Conservation (phyloP, 1,140 invertebrate species). For the Ceratosolen fusciceps region DNA sequence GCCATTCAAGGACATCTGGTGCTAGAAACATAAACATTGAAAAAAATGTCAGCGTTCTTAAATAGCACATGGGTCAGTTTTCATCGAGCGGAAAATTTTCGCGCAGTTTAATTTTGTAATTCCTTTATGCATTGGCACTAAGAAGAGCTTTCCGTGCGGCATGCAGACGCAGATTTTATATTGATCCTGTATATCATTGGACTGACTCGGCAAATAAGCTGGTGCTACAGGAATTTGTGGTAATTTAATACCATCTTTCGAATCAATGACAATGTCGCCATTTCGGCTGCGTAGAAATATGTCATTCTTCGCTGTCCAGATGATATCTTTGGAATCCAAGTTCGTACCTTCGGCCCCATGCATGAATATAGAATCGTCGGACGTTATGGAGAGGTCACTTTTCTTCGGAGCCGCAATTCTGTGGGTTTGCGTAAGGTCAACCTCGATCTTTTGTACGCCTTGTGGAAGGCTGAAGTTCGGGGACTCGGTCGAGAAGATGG, state of each 20-base stretch:
- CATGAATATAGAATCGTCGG: constrained; percentile 73
- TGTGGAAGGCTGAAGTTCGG: constrained; percentile 81
- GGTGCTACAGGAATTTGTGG: constrained; percentile 80
- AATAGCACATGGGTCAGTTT: constrained; percentile 81
- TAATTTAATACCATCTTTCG: constrained; percentile 81
- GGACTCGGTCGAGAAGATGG: constrained; percentile 82
- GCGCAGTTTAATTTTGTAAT: constrained; percentile 75
- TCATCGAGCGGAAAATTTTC: constrained; percentile 75
- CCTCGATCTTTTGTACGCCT: constrained; percentile 78
- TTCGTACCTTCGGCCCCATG: constrained; percentile 78
- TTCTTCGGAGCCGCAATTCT: constrained; percentile 82
- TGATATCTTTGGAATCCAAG: constrained; percentile 76
- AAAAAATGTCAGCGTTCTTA: constrained; percentile 27
- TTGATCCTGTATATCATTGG: constrained; percentile 71
- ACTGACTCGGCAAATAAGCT: constrained; percentile 58
- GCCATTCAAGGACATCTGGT: not conserved
- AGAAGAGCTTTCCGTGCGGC: constrained; percentile 86
- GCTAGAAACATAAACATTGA: not conserved
- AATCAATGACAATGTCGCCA: constrained; percentile 81
- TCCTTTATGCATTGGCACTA: constrained; percentile 77
- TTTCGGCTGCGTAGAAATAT: constrained; percentile 85
- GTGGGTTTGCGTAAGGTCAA: constrained; percentile 79
- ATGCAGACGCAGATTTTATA: constrained; percentile 91
- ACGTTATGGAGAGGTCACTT: constrained; percentile 77
- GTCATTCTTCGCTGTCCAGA: constrained; percentile 83